Evolutionary conservation across 2,888 invertebrate genomes (phyloP).

Genomic region (Cataglyphis rosenhaueri): DNA sequence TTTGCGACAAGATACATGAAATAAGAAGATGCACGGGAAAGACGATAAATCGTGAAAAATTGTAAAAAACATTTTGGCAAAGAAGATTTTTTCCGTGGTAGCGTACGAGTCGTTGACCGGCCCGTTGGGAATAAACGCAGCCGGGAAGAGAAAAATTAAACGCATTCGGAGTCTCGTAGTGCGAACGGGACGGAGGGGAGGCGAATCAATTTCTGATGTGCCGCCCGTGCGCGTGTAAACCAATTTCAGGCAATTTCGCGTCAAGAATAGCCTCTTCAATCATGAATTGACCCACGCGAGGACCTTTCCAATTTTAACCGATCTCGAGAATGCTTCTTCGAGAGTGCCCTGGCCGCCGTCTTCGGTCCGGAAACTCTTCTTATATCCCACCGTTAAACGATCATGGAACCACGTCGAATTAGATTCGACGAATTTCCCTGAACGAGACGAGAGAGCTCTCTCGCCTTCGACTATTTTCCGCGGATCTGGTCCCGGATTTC

Average conservation of each 20-base stretch:
- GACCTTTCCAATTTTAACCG: constrained; percentile 84
- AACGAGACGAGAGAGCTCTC: constrained; percentile 45
- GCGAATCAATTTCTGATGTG: constrained; percentile 83
- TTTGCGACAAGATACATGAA: not conserved
- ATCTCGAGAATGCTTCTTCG: constrained; percentile 74
- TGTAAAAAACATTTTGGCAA: not conserved
- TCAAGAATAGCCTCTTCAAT: constrained; percentile 85
- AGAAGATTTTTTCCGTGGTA: not conserved
- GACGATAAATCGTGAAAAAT: not conserved
- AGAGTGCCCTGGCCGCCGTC: constrained; percentile 57
- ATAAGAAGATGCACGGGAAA: not conserved
- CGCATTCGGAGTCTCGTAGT: constrained; percentile 71
- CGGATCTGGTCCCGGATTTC: not conserved
- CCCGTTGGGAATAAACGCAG: constrained; percentile 73
- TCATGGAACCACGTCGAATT: constrained; percentile 67
- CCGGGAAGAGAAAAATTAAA: constrained; percentile 78
- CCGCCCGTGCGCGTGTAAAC: constrained; percentile 82
- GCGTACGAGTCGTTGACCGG: constrained; percentile 41
- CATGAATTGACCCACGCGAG: constrained; percentile 83
- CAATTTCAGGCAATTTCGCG: constrained; percentile 86
- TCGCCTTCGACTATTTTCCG: constrained; percentile 24
- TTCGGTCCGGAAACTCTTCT: constrained; percentile 49
- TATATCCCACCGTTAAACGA: constrained; percentile 61
- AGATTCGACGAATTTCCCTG: constrained; percentile 75
- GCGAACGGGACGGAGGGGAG: constrained; percentile 50